Base-by-base conservation (phyloP, 2,113 vertebrate genomes). In the Phaetusa simplex region DNA sequence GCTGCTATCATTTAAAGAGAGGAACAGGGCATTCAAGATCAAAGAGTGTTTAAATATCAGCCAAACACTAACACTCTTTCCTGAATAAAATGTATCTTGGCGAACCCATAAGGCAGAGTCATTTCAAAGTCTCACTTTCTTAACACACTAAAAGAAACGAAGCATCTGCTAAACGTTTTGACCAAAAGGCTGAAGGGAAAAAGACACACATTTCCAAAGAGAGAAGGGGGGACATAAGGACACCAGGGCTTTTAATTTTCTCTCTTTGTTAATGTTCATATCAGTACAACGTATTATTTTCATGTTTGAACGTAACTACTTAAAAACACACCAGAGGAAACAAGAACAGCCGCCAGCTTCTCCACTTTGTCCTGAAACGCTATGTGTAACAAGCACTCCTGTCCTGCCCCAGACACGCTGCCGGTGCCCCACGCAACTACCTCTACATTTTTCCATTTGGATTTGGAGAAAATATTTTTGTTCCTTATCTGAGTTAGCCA, bases 391-490 rank as follows among this genome's bases (percentile, higher is more conserved):
- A 61, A 53, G 50, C 5, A 4, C 17, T 86, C 38, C 58, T 3
- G 1, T 26, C 53, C 45, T 15, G 36, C 0, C 4, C 47, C 56
- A 38, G 52, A 47, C 3, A 12, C 1, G 0, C 45, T 81, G 52
- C 42, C 4, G 1, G 65, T 40, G 71, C 21, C 45, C 27, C 55
- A 64, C 13, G 38, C 22, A 61, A 79, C 69, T 12, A 61, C 4
- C 9, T 76, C 5, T 2, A 1, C 7, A 16, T 59, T 90, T 79
- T 96, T 87, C 85, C 50, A 71, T 70, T 86, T 49, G 58, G 14
- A 52, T 82, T 67, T 42, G 36, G n/a, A 69, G 23, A 92, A 93
- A 96, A 95, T 56, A 36, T 49, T 88, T 88, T 55, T 78, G 27
- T 20, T 81, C 49, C 80, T 92, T 93, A 95, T 67, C 92, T 52